A percentile compares a stretch with the other conserved stretches of the same genome.
phyloP scores from a whole-genome alignment of 2,888 invertebrate species.

The Drosophila nr. fundita region DNA sequence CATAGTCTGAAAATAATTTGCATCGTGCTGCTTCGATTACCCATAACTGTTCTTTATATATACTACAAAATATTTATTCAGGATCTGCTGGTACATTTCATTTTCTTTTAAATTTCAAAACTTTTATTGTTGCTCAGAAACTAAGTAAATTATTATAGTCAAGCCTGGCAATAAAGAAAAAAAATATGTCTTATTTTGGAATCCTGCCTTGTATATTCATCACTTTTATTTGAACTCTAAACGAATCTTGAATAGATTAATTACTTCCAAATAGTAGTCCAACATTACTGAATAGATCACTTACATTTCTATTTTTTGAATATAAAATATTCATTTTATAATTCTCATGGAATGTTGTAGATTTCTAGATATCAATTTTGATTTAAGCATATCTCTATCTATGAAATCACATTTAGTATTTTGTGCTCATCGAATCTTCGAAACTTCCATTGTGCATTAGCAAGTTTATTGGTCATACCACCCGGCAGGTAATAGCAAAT shows the following conservation, averaged over 20 bases:
- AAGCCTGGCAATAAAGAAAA: neutral
- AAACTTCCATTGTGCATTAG: constrained; percentile 25
- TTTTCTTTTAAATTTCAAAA: constrained; percentile 10
- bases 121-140: constrained; percentile 1
- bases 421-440: neutral
- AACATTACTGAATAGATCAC: neutral
- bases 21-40: constrained; percentile 52
- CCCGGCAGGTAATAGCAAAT: constrained; percentile 60
- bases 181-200: constrained; percentile 1
- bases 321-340: neutral
- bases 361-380: neutral
- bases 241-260: neutral
- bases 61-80: constrained; percentile 27
- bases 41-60: constrained; percentile 32
- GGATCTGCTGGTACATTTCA: constrained; percentile 16
- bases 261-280: neutral
- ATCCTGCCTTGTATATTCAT: constrained; percentile 1
- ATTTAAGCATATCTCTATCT: neutral
- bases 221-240: neutral
- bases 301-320: neutral
- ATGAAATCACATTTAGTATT: neutral
- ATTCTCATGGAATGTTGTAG: neutral
- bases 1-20: constrained; percentile 40
- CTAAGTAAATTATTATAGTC: neutral
- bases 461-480: constrained; percentile 59